Evolutionary conservation across 2,797 vertebrate species (phyloP), one percentile per base, ranked within the genome.

Genomic region (Notolabrus celidotus): DNA sequence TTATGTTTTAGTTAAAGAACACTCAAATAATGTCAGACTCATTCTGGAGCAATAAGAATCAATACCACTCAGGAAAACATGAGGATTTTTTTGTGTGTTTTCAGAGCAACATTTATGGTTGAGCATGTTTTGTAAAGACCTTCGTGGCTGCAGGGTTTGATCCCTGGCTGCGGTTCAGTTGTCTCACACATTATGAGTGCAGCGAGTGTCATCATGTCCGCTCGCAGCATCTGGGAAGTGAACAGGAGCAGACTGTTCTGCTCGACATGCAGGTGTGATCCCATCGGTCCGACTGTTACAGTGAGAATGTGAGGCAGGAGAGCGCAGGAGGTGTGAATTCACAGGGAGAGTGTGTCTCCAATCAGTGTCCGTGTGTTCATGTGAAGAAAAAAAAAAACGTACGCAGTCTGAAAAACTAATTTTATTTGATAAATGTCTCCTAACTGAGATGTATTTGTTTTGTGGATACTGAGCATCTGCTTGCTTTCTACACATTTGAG

Each of bases 251-350:
- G 85, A 56, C 84, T 72, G 67, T 70, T 71, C 85, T 68, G 51
- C 72, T 80, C 79, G 10, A 19, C 70, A 58, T 59, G 71, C 76
- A 88, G 79, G 86, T 89, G 86, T 72, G 77, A 89, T 86, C 74
- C 85, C 69, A 71, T 83, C 80, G 36, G 19, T n/a, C 50, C 11
- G 23, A 64, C 68, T 63, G 86, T 69, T 57, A 67, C 77, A 68
- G 88, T 56, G 86, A 81, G 79, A 82, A 70, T 38, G 39, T 34
- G 75, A 83, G 61, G 57, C 23, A 52, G 50, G 29, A 62, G 68
- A 74, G 62, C 36, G 62, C 77, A 62, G 84, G 68, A 84, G 80
- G 84, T 86, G 87, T 71, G 85, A 85, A 85, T 43, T 61, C 67
- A 60, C 65, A 71, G 58, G 22, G 49, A 52, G 46, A 14, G 25